Evolutionary conservation across 2,113 vertebrate species (phyloP), one percentile per base, ranked within the genome.

Genomic region (Bos javanicus): DNA sequence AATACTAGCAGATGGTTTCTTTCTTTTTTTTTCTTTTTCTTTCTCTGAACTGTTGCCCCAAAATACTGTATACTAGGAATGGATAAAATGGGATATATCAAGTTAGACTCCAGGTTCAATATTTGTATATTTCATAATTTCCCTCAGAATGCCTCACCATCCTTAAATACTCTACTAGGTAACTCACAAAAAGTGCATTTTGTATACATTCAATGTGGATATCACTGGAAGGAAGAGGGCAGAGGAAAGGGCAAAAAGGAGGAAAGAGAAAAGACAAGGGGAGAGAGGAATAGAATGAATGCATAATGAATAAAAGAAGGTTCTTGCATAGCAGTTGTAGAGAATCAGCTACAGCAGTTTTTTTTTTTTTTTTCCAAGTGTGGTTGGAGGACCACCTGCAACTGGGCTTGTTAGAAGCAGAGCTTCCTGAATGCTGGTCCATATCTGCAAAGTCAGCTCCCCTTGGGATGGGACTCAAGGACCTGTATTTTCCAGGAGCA

Each of bases 11-110:
- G 12, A 46, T 85, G 81, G 0, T 94, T 88, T 97, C 36, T 93
- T 94, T n/a, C n/a, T 96, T 76, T 11, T 67, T 4, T 96, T 46
- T 90, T 94, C 96, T 78, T 11, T 64, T 6, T 93, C 93, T 96
- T 81, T 14, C 71, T 5, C 25, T 10, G 71, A 48, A 87, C 19
- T 88, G 60, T 78, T 90, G 83, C 13, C 80, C 33, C 17, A 7
- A 85, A 67, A 1, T 85, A 48, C 7, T 82, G 0, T 94, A 1
- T 81, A 92, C 78, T 93, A 50, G 94, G 10, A 39, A 43, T 7
- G 0, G 57, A 82, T 76, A 74, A 96, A 95, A 86, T 97, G 52
- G 14, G 89, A 23, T 84, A 87, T 64, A 74, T 23, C 26, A 54
- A 46, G 36, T 87, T 93, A 81, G 80, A 71, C 25, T 92, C 83